Evolutionary conservation across 1,140 invertebrate species (phyloP).

Genomic region (Coelopa frigida): DNA sequence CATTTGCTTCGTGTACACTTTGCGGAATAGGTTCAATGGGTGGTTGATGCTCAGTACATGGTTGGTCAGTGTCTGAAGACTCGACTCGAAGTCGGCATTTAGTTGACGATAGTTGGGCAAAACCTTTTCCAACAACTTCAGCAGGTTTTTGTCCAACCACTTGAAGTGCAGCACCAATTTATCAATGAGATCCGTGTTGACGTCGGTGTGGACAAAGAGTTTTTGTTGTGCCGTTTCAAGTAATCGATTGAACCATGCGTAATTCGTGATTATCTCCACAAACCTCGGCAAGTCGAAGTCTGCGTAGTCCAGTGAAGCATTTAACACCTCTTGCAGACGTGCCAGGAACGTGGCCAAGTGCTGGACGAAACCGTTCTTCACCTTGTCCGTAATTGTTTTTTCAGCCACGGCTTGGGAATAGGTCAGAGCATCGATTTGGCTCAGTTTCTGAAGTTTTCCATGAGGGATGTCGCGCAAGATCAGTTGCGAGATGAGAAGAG

Average conservation of each 20-base stretch:
- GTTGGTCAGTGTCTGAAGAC: slow-evolving; percentile 12
- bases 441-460: slow-evolving; percentile 7
- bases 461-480: slow-evolving; percentile 20
- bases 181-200: slow-evolving; percentile 30
- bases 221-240: slow-evolving; percentile 20
- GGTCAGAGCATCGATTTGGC: slow-evolving; percentile 22
- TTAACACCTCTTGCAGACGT: slow-evolving; percentile 12
- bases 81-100: slow-evolving; percentile 6
- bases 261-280: slow-evolving; percentile 19
- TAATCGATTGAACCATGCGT: slow-evolving; percentile 36
- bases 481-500: slow-evolving; percentile 20
- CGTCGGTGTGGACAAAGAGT: slow-evolving; percentile 24
- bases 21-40: slow-evolving; percentile 30
- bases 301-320: slow-evolving; percentile 5
- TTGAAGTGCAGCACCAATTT: slow-evolving; percentile 40
- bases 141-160: slow-evolving; percentile 36
- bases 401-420: slow-evolving; percentile 33
- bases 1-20: slow-evolving; percentile 34
- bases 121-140: slow-evolving; percentile 9
- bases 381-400: slow-evolving; percentile 21
- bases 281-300: slow-evolving; percentile 18
- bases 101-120: not conserved
- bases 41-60: slow-evolving; percentile 26
- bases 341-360: slow-evolving; percentile 21
- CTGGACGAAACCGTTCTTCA: slow-evolving; percentile 26